Base-by-base conservation (phyloP, 2,888 invertebrate species). In the Anthoptus insignis region DNA sequence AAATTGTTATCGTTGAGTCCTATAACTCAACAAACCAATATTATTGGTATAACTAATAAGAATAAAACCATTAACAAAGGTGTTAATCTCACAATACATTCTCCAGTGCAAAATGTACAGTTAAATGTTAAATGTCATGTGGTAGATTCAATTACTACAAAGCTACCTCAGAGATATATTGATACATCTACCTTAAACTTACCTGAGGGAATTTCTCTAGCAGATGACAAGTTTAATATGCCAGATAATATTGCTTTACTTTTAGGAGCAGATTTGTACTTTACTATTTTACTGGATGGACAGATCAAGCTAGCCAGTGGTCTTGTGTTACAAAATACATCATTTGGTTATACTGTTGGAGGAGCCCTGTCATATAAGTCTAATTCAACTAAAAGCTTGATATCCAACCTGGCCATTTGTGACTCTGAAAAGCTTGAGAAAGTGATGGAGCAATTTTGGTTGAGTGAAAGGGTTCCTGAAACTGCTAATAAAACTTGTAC, bases 201-300 rank as follows among this genome's bases (percentile, higher is more conserved):
- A 2, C 72, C 72, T 7, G 5, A 24, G 0, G 32, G 37, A 9
- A 49, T 68, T 4, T 42, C 1, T 2, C 21, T 73, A 11, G 72
- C 73, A 3, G 72, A 72, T 16, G 45, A 58, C 1, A 9, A 50
- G 1, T 73, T 68, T 27, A 34, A 65, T 19, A 32, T 45, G 0
- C 68, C 73, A 8, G 19, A 65, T 22, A 63, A 68, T 16, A 67
- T 73, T 1, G 13, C 70, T 32, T 13, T 72, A 4, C 47, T 72
- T 47, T 50, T 70, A 27, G 66, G 69, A 22, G 58, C 63, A 19
- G 67, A 73, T 57, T 47, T 71, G 3, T 65, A 71, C 37, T 74
- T 74, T 21, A 70, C 73, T 70, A 53, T 63, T 8, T 45, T 74
- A 13, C 32, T 70, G 37, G 69, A 66, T n/a, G n/a, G 39, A 16